Evolutionary conservation across 2,113 vertebrate genomes (phyloP).

Genomic region (pig (Sus scrofa)): DNA sequence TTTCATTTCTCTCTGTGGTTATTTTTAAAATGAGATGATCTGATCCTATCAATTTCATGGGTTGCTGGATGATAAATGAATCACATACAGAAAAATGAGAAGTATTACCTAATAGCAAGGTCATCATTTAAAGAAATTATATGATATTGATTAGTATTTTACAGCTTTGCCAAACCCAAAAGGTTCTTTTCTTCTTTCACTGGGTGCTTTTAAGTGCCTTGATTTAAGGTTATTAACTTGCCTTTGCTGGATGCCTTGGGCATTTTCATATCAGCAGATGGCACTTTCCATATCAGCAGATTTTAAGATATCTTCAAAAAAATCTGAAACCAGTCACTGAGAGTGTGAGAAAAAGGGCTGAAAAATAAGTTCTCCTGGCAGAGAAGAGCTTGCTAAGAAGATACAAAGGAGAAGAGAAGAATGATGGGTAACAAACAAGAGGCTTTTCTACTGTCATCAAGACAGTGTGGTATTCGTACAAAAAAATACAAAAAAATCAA

Average conservation of each 20-base stretch:
- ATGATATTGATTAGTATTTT: neutral
- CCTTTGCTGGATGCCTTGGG: neutral
- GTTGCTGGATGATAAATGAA: neutral
- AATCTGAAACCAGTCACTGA: neutral
- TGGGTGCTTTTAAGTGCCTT: neutral
- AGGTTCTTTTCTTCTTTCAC: neutral
- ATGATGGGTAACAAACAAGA: neutral
- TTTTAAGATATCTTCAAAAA: slow-evolving; percentile 44
- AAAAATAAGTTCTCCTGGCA: neutral
- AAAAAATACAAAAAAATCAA: too few species aligned
- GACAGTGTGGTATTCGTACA: too few species aligned
- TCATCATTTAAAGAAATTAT: neutral
- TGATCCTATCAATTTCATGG: neutral
- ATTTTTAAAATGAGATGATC: slow-evolving; percentile 52
- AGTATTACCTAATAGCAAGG: neutral
- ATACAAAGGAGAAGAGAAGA: neutral
- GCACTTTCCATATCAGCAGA: neutral
- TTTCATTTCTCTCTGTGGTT: slow-evolving; percentile 23
- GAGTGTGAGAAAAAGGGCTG: neutral
- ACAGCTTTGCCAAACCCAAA: slow-evolving; percentile 17
- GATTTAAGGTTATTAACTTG: slow-evolving; percentile 1
- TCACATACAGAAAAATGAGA: neutral
- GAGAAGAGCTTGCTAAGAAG: neutral
- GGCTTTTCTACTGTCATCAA: neutral
- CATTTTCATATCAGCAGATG: neutral